phyloP scores from a whole-genome alignment of 2,113 vertebrate genomes.

The Apodemus speciosus region DNA sequence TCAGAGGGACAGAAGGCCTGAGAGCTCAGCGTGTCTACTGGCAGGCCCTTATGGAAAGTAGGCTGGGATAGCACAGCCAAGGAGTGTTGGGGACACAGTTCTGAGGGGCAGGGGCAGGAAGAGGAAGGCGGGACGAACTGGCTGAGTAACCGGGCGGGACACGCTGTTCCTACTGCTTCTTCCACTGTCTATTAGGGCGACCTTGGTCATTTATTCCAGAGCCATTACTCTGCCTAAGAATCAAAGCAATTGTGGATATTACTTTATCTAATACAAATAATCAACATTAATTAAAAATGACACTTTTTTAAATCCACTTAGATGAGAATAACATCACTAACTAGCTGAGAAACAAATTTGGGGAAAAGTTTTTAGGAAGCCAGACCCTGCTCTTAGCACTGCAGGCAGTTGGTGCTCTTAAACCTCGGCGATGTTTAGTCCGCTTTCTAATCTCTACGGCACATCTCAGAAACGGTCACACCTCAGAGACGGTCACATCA shows the following conservation, averaged over 20 bases:
- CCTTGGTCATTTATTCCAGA: not conserved
- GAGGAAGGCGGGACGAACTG: not conserved
- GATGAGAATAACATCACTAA: not conserved
- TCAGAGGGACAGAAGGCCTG: not conserved
- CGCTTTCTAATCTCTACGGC: not conserved
- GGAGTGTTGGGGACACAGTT: not conserved
- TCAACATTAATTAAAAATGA: not conserved
- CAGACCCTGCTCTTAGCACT: constrained; percentile 18
- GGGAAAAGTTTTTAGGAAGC: constrained; percentile 34
- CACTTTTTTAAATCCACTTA: not conserved
- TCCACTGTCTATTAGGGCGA: not conserved
- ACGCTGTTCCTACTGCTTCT: not conserved
- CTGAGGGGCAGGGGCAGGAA: not conserved
- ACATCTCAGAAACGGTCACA: not conserved
- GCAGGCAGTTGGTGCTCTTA: constrained; percentile 17
- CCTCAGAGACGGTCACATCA: not conserved
- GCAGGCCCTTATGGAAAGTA: constrained; percentile 18
- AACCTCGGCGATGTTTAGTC: not conserved
- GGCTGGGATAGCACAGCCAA: not conserved
- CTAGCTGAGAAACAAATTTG: constrained; percentile 33
- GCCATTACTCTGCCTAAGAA: not conserved
- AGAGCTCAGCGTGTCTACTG: not conserved
- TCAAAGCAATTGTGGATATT: not conserved
- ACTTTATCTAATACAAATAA: constrained; percentile 5
- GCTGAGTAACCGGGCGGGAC: not conserved